Evolutionary conservation across 2,797 vertebrate species (phyloP), one percentile per base, ranked within the genome.

Genomic region (Urophycis tenuis): DNA sequence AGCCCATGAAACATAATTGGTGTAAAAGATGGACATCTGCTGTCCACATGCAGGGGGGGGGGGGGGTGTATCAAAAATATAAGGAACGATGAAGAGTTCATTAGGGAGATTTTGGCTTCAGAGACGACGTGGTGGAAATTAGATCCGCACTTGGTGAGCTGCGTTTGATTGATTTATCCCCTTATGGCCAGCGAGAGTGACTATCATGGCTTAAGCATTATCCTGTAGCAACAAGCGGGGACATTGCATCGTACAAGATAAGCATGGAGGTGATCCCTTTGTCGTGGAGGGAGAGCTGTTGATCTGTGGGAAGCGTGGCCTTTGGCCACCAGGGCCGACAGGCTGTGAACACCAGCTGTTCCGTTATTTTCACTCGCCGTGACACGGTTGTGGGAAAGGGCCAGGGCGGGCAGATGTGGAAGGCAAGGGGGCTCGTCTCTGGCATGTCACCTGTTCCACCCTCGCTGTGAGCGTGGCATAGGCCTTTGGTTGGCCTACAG

Each of bases 131-230:
- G 64, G n/a, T n/a, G 74, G 22, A 77, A 77, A 87, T 84, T 73
- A 74, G 73, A 82, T 75, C 77, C 73, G 7, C 31, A 22, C 70
- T 73, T 74, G 32, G 41, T 36, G 60, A 80, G 77, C 30, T 82
- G 75, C 81, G 79, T 81, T 89, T 85, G 81, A 89, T 90, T 90
- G 87, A 86, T 86, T 86, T 84, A 83, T 81, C 72, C 14, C 72
- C 25, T 75, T 76, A 81, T 83, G 86, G 87, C 88, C 81, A 74
- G 80, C 71, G 71, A 83, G 80, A 83, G 80, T 78, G 80, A 80
- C 83, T 86, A 81, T 84, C 73, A 1, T 73, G 76, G 82, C 84
- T 89, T 88, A 86, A 88, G 79, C 2, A 45, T 78, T 84, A 90
- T 88, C 83, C 80, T 84, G 82, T 90, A 84, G 88, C 87, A 90